These are phyloP conservation scores for Megaceryle alcyon DNA, from an alignment of 2,797 vertebrate species.

Conservation along the genomic window DNA sequence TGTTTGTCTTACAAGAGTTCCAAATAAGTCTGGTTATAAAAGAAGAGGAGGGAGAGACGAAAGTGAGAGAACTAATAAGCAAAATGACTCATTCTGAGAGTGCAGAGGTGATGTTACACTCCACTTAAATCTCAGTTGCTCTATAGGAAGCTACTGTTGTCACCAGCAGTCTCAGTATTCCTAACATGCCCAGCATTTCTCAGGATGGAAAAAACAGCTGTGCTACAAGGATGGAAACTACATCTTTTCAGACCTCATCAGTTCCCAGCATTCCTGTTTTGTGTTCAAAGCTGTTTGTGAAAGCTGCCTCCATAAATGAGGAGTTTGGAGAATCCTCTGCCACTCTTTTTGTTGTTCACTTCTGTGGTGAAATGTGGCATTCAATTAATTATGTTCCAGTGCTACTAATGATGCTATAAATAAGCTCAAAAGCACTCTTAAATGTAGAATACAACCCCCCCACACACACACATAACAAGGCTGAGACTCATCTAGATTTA, in stretches of 20 bases:
- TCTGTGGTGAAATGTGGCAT: background rate
- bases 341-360: background rate
- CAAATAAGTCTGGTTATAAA: slow-evolving; percentile 54
- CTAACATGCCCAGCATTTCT: background rate
- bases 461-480: background rate
- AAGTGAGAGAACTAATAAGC: slow-evolving; percentile 51
- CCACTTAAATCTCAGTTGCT: background rate
- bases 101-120: slow-evolving; percentile 47
- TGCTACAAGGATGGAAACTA: background rate
- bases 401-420: slow-evolving; percentile 14
- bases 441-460: slow-evolving; percentile 28
- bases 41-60: slow-evolving; percentile 44
- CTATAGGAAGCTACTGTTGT: background rate
- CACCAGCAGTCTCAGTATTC: background rate
- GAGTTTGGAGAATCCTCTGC: background rate
- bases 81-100: slow-evolving; percentile 51
- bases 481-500: slow-evolving; percentile 34
- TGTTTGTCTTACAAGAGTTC: slow-evolving; percentile 57
- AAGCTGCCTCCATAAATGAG: background rate
- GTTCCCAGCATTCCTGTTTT: background rate
- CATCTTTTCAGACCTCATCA: background rate
- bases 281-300: slow-evolving; percentile 4
- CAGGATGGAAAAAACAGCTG: slow-evolving; percentile 22
- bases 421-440: slow-evolving; percentile 25
- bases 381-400: background rate